phyloP scores from a whole-genome alignment of 2,797 vertebrate species.

The Diplodus puntazzo region DNA sequence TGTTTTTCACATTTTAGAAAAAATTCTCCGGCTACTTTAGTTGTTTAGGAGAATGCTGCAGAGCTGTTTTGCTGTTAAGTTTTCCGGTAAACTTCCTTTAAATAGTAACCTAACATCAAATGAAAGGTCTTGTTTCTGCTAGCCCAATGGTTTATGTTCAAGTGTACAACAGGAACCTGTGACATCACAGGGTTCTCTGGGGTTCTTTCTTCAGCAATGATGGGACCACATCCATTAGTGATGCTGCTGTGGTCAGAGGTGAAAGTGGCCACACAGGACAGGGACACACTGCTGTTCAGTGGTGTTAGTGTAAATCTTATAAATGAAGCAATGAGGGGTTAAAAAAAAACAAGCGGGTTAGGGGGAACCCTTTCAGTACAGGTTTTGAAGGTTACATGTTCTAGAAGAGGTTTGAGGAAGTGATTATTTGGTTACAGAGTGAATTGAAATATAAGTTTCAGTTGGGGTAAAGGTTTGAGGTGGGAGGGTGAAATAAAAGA shows the following conservation, averaged over 20 bases:
- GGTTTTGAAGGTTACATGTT: not conserved
- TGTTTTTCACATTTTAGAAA: too few relatives aligned
- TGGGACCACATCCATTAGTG: not conserved
- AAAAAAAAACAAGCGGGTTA: not conserved
- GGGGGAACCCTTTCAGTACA: not conserved
- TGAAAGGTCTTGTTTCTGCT: too few relatives aligned
- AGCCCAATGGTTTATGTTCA: too few relatives aligned
- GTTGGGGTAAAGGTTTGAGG: not conserved
- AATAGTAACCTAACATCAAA: too few relatives aligned
- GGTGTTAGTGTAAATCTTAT: not conserved
- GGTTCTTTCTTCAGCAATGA: too few relatives aligned
- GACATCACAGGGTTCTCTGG: not conserved
- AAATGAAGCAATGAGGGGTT: not conserved
- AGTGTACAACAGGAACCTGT: not conserved
- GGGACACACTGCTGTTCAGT: not conserved
- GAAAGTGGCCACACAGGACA: not conserved
- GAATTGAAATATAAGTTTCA: not conserved
- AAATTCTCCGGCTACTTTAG: too few relatives aligned
- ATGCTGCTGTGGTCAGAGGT: not conserved
- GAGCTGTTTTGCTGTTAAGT: too few relatives aligned
- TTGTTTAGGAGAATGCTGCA: too few relatives aligned
- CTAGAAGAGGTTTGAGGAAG: not conserved
- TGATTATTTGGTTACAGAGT: not conserved
- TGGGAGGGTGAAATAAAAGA: not conserved
- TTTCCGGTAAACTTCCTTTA: too few relatives aligned